Conservation (phyloP, 2,797 vertebrate genomes). For the Orientallactaga sibirica region DNA sequence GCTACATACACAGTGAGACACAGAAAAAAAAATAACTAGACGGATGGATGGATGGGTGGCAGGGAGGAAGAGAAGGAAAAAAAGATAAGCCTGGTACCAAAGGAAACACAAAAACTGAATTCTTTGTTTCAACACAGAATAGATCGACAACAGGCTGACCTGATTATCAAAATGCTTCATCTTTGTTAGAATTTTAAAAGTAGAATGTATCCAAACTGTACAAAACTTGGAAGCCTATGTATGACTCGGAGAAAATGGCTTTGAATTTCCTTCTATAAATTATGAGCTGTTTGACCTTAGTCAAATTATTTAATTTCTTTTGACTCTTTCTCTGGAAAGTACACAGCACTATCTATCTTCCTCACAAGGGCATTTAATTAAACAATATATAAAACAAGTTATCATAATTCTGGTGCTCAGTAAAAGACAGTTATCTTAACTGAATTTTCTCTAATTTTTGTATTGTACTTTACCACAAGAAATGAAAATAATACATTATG, state of each 20-base stretch:
- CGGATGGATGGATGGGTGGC: not conserved
- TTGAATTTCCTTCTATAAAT: not conserved
- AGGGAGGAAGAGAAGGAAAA: not conserved
- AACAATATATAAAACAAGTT: conserved; percentile 56
- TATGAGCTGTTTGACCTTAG: conserved; percentile 33
- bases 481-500: not conserved
- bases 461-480: conserved; percentile 23
- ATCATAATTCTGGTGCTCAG: conserved; percentile 7
- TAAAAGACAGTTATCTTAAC: conserved; percentile 20
- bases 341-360: conserved; percentile 20
- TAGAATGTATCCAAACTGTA: not conserved
- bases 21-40: not conserved
- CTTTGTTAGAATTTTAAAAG: not conserved
- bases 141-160: not conserved
- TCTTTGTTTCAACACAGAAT: not conserved
- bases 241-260: conserved; percentile 53
- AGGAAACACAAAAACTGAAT: not conserved
- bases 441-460: conserved; percentile 27
- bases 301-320: conserved; percentile 60
- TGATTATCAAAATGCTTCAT: conserved; percentile 28
- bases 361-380: conserved; percentile 2
- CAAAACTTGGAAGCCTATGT: conserved; percentile 32
- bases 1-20: not conserved
- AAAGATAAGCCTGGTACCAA: not conserved
- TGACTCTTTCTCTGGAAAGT: conserved; percentile 15